phyloP scores from a whole-genome alignment of 64 coral and sea anemone species.

The Astreopora myriophthalma region DNA sequence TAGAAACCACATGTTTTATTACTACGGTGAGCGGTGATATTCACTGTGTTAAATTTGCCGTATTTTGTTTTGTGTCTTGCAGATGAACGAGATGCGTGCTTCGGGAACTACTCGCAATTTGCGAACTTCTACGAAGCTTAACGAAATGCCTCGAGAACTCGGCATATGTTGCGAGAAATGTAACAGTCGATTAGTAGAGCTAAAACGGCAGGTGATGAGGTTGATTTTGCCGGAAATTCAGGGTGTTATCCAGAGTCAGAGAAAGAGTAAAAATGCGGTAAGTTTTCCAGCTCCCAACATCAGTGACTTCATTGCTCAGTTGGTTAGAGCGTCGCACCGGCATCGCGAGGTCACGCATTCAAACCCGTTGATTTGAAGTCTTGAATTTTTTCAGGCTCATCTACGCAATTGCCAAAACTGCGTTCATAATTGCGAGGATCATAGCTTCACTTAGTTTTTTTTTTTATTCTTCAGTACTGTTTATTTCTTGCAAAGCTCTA shows the following conservation, averaged over 20 bases:
- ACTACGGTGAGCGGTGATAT: background rate
- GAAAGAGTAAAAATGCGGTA: slow-evolving; percentile 81
- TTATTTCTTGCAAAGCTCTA: background rate
- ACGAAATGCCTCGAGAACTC: slow-evolving; percentile 47
- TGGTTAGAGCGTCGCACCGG: too few relatives aligned
- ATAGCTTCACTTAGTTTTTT: too few relatives aligned
- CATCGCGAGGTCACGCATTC: too few relatives aligned
- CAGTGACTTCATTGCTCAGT: too few relatives aligned
- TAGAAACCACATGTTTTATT: background rate
- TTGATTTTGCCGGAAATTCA: slow-evolving; percentile 95
- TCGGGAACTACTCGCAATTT: slow-evolving; percentile 36
- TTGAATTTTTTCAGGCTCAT: too few relatives aligned
- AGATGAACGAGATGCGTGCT: slow-evolving; percentile 89
- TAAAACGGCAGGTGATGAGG: slow-evolving; percentile 87
- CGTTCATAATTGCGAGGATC: too few relatives aligned
- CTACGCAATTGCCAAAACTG: too few relatives aligned
- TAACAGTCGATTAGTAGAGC: slow-evolving; percentile 89
- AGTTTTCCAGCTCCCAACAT: too few relatives aligned
- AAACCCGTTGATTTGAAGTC: too few relatives aligned
- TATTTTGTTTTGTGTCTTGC: slow-evolving; percentile 23
- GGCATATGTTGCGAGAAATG: slow-evolving; percentile 98
- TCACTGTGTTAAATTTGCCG: background rate
- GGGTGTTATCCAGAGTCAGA: slow-evolving; percentile 81
- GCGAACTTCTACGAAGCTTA: slow-evolving; percentile 29
- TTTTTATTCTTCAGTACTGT: background rate